A percentile compares a stretch with the other conserved stretches of the same genome.
phyloP scores from a whole-genome alignment of 2,888 invertebrate genomes.

The Polymixis lichenea region DNA sequence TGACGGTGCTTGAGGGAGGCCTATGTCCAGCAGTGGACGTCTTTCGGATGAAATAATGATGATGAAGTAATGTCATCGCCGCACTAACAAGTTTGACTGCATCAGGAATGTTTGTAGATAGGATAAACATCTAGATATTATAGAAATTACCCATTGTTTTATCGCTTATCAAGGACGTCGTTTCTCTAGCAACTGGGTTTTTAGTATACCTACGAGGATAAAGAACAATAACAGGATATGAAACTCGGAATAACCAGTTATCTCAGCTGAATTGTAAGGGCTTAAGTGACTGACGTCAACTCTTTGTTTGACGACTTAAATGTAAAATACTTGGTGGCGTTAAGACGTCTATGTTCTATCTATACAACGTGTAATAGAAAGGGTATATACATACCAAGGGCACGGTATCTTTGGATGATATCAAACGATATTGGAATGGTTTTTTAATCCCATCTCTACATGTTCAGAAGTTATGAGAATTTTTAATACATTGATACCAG shows the following conservation, averaged over 20 bases:
- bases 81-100: background rate
- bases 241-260: slow-evolving; percentile 1
- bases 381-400: too few relatives aligned
- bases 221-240: slow-evolving; percentile 9
- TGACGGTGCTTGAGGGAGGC: too few relatives aligned
- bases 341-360: too few relatives aligned
- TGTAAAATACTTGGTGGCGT: too few relatives aligned
- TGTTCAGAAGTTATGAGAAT: too few relatives aligned
- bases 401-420: too few relatives aligned
- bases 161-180: slow-evolving; percentile 15
- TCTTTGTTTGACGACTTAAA: background rate
- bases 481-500: too few relatives aligned
- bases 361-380: too few relatives aligned
- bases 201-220: background rate
- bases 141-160: background rate
- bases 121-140: background rate
- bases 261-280: background rate
- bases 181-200: background rate
- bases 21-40: too few relatives aligned
- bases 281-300: background rate
- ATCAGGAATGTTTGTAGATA: background rate
- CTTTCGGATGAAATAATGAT: too few relatives aligned
- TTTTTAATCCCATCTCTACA: too few relatives aligned
- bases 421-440: too few relatives aligned
- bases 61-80: background rate